Conservation (phyloP, 2,888 invertebrate genomes). For the Hyalella azteca region DNA sequence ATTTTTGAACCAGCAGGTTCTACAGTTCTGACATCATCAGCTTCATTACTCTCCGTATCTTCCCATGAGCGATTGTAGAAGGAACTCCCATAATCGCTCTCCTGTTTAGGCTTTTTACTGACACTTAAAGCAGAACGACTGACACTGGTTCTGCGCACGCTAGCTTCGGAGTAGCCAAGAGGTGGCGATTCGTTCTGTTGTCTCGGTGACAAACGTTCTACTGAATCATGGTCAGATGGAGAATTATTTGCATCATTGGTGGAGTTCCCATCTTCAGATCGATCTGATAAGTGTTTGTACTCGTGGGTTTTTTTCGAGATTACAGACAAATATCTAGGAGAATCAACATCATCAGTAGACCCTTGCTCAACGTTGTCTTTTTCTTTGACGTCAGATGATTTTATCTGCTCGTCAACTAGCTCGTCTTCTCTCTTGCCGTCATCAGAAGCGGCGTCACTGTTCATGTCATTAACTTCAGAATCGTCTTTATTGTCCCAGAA, state of each 20-base stretch:
- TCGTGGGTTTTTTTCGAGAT: too few species aligned
- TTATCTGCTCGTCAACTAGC: background rate
- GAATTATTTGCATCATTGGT: too few species aligned
- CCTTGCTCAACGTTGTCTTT: background rate
- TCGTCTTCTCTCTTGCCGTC: background rate
- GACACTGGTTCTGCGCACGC: slow-evolving; percentile 17
- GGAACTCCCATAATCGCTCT: slow-evolving; percentile 17
- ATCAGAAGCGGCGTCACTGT: background rate
- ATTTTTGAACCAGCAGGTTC: background rate
- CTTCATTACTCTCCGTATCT: background rate
- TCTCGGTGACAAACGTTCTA: too few species aligned
- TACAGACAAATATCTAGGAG: background rate
- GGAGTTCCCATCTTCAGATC: too few species aligned
- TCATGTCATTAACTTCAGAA: background rate
- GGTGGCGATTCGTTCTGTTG: background rate
- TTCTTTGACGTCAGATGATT: background rate
- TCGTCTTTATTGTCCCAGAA: background rate
- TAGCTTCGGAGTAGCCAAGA: background rate
- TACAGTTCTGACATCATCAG: background rate
- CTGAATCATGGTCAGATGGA: too few species aligned
- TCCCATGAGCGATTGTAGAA: slow-evolving; percentile 9
- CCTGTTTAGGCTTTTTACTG: slow-evolving; percentile 19
- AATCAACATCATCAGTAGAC: background rate
- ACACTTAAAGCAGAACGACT: slow-evolving; percentile 11
- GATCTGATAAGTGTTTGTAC: too few species aligned